Conservation (phyloP, 2,113 vertebrate species). For the Poeciliopsis occidentalis region DNA sequence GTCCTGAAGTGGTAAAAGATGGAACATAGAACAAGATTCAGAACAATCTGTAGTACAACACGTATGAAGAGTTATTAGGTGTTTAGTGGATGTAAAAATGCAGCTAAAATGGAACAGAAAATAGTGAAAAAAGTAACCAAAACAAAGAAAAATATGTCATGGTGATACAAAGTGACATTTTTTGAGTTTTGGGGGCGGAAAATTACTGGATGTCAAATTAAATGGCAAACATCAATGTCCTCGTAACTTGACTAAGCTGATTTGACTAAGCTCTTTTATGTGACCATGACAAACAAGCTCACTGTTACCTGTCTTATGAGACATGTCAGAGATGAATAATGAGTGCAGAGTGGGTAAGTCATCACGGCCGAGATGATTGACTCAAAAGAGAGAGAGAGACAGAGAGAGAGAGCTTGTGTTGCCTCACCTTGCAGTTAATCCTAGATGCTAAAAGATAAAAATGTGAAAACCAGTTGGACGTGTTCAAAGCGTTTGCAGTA, state of each 20-base stretch:
- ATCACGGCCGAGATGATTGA: neutral
- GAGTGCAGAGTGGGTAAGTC: neutral
- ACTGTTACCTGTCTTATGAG: neutral
- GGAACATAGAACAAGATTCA: too few species aligned
- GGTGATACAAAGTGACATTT: neutral
- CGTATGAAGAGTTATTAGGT: neutral
- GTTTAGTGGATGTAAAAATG: neutral
- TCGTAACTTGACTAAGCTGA: neutral
- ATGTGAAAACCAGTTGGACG: neutral
- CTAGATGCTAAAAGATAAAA: neutral
- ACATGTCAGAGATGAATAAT: neutral
- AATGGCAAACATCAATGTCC: neutral
- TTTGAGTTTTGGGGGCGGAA: too few species aligned
- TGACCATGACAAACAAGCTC: neutral
- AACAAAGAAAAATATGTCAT: neutral
- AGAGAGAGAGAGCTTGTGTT: neutral
- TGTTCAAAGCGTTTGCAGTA: neutral
- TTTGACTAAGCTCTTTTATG: neutral
- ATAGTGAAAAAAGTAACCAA: neutral
- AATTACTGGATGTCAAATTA: neutral
- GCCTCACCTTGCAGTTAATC: neutral
- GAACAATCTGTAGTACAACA: neutral
- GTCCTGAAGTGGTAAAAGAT: neutral
- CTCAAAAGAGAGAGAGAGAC: neutral
- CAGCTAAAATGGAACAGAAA: neutral